Percentiles rank a stretch among this genome's conserved stretches.
These are phyloP conservation scores for Drosophila neutralis DNA, from an alignment of 2,888 invertebrate species.

Conservation along the genomic window DNA sequence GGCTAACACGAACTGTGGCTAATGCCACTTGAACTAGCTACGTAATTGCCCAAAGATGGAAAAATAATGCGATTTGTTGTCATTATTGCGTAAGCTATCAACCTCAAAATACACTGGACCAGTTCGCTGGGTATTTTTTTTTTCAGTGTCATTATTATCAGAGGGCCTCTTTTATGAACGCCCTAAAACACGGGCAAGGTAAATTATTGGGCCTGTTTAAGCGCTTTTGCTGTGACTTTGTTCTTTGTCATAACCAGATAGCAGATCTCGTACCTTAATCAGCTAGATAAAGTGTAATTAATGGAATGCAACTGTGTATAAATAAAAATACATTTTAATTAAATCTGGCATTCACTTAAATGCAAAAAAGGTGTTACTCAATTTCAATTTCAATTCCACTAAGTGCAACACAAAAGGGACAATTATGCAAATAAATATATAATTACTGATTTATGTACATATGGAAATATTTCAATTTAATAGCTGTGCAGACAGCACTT, in stretches of 20 bases:
- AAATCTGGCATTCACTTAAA: neutral
- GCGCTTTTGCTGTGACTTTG: neutral
- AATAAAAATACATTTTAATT: neutral
- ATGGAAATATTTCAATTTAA: constrained; percentile 1
- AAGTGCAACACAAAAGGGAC: neutral
- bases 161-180: constrained; percentile 1
- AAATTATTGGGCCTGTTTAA: constrained; percentile 15
- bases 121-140: constrained; percentile 7
- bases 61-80: constrained; percentile 51
- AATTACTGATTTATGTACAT: neutral
- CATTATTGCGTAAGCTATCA: constrained; percentile 5
- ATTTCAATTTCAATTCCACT: neutral
- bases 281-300: constrained; percentile 10
- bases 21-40: constrained; percentile 64
- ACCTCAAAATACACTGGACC: constrained; percentile 1
- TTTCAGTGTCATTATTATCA: constrained; percentile 18
- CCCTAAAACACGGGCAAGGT: neutral
- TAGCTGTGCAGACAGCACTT: constrained; percentile 3
- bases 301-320: constrained; percentile 6
- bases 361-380: neutral
- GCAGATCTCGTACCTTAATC: neutral
- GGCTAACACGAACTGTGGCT: constrained; percentile 46
- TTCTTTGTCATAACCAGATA: neutral
- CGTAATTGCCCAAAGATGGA: constrained; percentile 71
- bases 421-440: neutral